phyloP scores from a whole-genome alignment of 1,140 invertebrate genomes.

The Galendromus occidentalis region DNA sequence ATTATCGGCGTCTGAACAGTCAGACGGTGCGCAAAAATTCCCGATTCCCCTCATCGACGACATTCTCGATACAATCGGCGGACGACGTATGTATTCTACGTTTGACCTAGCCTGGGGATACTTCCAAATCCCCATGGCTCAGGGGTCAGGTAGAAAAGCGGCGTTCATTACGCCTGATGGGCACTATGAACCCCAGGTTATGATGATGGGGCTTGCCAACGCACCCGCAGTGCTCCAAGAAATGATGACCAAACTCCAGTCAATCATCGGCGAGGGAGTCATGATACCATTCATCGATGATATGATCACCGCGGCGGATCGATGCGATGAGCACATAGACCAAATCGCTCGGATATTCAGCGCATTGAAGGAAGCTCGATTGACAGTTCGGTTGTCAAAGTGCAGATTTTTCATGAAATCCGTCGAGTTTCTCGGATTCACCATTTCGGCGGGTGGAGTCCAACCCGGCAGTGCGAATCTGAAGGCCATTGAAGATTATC shows the following conservation, averaged over 20 bases:
- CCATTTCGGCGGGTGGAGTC: too few species aligned
- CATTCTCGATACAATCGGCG: too few species aligned
- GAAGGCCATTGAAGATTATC: too few species aligned
- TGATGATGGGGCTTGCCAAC: not conserved
- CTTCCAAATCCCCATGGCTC: too few species aligned
- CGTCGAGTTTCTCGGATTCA: too few species aligned
- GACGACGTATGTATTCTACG: too few species aligned
- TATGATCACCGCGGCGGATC: not conserved
- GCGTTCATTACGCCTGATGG: too few species aligned
- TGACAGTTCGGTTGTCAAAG: conserved; percentile 11
- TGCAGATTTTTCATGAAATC: not conserved
- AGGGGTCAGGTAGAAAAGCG: too few species aligned
- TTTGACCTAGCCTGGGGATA: too few species aligned
- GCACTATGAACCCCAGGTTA: not conserved
- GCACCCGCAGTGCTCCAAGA: not conserved
- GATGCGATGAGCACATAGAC: not conserved
- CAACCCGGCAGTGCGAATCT: too few species aligned
- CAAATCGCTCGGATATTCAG: not conserved
- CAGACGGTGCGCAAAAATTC: conserved; percentile 25
- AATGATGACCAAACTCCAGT: not conserved
- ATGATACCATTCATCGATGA: conserved; percentile 14
- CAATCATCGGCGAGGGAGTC: not conserved
- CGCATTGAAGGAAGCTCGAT: not conserved
- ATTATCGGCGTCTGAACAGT: too few species aligned
- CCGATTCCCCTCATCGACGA: conserved; percentile 28